Evolutionary conservation across 2,888 invertebrate genomes (phyloP).

Genomic region (Conomelus anceps): DNA sequence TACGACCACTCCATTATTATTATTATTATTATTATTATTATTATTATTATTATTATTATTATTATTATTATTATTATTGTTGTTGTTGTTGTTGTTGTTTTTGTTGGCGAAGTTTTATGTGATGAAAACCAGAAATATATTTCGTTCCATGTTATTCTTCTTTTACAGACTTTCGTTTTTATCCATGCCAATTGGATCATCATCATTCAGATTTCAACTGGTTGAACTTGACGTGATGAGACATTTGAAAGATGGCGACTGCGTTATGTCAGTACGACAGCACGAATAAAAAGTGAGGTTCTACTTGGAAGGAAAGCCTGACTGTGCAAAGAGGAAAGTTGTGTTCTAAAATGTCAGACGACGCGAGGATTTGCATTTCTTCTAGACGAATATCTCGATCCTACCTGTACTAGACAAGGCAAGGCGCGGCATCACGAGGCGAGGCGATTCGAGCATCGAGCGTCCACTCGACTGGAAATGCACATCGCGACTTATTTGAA

Average conservation of each 20-base stretch:
- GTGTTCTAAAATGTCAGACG: neutral
- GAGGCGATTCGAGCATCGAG: neutral
- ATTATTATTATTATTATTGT: too few relatives aligned
- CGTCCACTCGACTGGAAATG: neutral
- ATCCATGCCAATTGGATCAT: too few relatives aligned
- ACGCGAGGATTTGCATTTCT: neutral
- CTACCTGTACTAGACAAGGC: neutral
- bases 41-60: too few relatives aligned
- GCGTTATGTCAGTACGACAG: neutral
- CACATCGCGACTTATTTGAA: neutral
- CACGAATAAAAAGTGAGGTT: neutral
- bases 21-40: too few relatives aligned
- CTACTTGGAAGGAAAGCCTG: neutral
- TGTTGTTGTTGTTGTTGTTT: too few relatives aligned
- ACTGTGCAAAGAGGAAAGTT: neutral
- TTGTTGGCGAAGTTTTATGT: too few relatives aligned
- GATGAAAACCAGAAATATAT: too few relatives aligned
- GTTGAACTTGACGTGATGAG: neutral
- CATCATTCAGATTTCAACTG: neutral
- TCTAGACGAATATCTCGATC: neutral
- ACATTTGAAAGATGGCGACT: neutral
- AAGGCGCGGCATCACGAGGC: too few relatives aligned
- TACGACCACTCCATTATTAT: too few relatives aligned
- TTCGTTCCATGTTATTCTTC: neutral
- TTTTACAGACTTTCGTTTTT: neutral